Evolutionary conservation across 2,888 invertebrate genomes (phyloP).

Genomic region (Phalera bucephala): DNA sequence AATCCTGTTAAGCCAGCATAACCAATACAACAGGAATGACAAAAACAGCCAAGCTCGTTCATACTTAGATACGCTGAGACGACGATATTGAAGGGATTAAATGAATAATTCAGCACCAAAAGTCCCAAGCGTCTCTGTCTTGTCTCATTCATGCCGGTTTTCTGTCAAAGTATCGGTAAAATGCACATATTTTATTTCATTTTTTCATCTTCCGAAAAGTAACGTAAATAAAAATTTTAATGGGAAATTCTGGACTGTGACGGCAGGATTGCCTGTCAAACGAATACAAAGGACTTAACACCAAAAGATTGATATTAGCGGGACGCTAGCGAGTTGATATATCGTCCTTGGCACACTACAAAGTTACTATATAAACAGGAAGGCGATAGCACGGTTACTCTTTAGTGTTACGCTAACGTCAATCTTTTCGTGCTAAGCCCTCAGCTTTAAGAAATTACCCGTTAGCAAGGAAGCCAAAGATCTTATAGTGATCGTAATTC

Average conservation of each 20-base stretch:
- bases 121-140: constrained; percentile 56
- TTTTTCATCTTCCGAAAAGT: constrained; percentile 37
- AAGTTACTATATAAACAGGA: no score
- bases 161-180: constrained; percentile 59
- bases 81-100: constrained; percentile 71
- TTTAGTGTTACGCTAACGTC: no score
- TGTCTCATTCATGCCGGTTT: constrained; percentile 51
- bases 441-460: no score
- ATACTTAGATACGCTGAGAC: constrained; percentile 47
- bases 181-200: constrained; percentile 63
- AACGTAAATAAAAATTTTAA: constrained; percentile 35
- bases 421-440: no score
- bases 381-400: no score
- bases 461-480: no score
- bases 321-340: no score
- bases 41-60: constrained; percentile 43
- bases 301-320: no score
- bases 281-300: background rate
- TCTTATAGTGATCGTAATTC: no score
- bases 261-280: constrained; percentile 1
- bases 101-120: constrained; percentile 68
- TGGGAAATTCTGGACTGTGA: constrained; percentile 3
- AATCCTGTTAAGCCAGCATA: constrained; percentile 28
- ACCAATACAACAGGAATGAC: constrained; percentile 44
- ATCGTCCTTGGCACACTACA: no score